Evolutionary conservation across 2,888 invertebrate genomes (phyloP).

Genomic region (Magallana nippona): DNA sequence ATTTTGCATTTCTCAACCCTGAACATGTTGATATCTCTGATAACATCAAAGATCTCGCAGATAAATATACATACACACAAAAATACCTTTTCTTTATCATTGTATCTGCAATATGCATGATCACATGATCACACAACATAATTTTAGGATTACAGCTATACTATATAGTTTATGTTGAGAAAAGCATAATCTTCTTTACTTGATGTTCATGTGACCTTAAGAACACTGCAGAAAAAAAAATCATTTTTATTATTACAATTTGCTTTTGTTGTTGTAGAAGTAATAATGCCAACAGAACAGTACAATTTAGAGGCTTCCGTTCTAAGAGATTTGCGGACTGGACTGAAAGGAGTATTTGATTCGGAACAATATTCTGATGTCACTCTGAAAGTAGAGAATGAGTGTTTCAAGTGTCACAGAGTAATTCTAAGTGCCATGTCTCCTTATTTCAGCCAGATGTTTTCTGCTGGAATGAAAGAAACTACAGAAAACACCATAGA

Average conservation of each 20-base stretch:
- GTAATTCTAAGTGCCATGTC: slow-evolving; percentile 19
- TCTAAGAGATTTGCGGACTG: neutral
- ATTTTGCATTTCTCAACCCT: no score
- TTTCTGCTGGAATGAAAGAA: slow-evolving; percentile 13
- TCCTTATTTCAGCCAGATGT: slow-evolving; percentile 6
- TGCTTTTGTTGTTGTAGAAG: neutral
- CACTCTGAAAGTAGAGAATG: slow-evolving; percentile 18
- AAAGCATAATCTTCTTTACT: no score
- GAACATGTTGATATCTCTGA: no score
- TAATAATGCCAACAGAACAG: slow-evolving; percentile 12
- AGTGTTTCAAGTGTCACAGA: slow-evolving; percentile 9
- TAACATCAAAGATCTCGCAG: no score
- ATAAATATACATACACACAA: no score
- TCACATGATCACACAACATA: no score
- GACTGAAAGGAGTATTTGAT: neutral
- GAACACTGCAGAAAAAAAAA: no score
- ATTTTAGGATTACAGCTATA: no score
- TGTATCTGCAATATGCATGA: no score
- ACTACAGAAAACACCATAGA: neutral
- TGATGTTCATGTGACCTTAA: no score
- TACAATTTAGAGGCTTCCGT: neutral
- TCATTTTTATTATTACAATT: neutral
- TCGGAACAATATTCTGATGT: neutral
- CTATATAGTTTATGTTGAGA: no score
- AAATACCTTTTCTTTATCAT: no score